Percentiles rank a stretch among this genome's conserved stretches.
These are phyloP conservation scores for Notechis scutatus DNA, from an alignment of 2,113 vertebrate species.

Conservation along the genomic window DNA sequence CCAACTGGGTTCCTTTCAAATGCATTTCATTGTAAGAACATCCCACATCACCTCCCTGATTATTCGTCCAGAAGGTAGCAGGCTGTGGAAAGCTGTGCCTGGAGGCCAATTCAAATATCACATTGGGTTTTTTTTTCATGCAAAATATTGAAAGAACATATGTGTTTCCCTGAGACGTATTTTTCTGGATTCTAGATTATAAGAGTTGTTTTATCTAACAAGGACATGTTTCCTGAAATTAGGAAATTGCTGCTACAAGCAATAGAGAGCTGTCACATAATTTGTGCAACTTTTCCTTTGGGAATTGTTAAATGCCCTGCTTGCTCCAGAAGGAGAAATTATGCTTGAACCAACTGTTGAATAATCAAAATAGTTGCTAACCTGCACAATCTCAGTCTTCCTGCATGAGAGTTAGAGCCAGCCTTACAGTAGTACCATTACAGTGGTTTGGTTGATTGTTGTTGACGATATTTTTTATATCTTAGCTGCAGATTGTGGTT, in stretches of 20 bases:
- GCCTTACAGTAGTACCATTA: background rate
- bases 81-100: background rate
- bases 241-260: background rate
- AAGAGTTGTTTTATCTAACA: background rate
- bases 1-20: background rate
- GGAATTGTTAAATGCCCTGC: background rate
- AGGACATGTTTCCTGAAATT: background rate
- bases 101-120: background rate
- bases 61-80: background rate
- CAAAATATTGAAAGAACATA: background rate
- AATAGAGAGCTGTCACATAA: background rate
- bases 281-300: background rate
- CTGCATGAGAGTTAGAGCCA: background rate
- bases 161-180: background rate
- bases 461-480: background rate
- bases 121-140: background rate
- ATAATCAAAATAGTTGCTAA: background rate
- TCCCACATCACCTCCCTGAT: background rate
- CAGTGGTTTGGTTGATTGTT: background rate
- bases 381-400: background rate
- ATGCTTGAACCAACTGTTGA: background rate
- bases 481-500: background rate
- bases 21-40: background rate
- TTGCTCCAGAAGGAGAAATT: background rate
- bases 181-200: background rate